phyloP scores from a whole-genome alignment of 1,140 invertebrate species.

The Tetragonula clypearis region DNA sequence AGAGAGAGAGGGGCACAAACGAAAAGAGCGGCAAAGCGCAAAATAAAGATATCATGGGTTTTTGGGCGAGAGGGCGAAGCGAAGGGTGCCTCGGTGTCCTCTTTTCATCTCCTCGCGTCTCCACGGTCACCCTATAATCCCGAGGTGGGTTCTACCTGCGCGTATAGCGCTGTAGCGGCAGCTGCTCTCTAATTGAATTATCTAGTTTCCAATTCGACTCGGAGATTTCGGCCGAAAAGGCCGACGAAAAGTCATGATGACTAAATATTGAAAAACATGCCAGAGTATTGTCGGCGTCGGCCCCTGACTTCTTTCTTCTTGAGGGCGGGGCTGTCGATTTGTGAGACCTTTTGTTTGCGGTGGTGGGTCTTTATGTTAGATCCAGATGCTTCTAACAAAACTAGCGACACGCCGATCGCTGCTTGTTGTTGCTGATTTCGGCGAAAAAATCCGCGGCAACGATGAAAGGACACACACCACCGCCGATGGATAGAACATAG shows the following conservation, averaged over 20 bases:
- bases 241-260: constrained; percentile 81
- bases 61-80: constrained; percentile 24
- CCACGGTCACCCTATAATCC: constrained; percentile 46
- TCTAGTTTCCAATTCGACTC: constrained; percentile 82
- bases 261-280: constrained; percentile 82
- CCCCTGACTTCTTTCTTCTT: constrained; percentile 41
- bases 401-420: background rate
- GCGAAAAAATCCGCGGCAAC: background rate
- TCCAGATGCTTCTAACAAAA: constrained; percentile 50
- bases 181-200: constrained; percentile 82
- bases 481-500: background rate
- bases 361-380: constrained; percentile 40
- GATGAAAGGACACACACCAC: background rate
- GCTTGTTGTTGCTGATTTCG: background rate
- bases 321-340: constrained; percentile 64
- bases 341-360: constrained; percentile 69
- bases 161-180: constrained; percentile 65
- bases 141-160: constrained; percentile 52
- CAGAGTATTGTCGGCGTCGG: constrained; percentile 72
- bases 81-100: constrained; percentile 25
- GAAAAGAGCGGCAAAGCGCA: background rate
- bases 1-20: no score
- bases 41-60: constrained; percentile 56
- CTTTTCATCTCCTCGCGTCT: constrained; percentile 15
- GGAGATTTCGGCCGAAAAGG: constrained; percentile 78